Base-by-base conservation (phyloP, 1,140 invertebrate genomes). In the Harpegnathos saltator region DNA sequence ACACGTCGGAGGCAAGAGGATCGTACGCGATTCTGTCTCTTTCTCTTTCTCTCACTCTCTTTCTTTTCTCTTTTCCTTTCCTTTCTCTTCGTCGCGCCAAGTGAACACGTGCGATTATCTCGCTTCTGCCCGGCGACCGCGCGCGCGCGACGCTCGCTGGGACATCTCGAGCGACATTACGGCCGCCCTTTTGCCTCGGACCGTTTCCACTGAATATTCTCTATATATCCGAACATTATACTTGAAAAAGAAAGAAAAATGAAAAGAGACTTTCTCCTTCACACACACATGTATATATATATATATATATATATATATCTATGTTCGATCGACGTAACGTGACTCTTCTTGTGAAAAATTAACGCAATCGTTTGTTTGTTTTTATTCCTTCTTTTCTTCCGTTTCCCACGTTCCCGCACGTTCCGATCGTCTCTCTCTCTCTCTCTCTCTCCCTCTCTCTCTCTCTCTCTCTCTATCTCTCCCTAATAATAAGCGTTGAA, bases 171-270 rank as follows among this genome's bases (percentile, higher is more conserved):
- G 24, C 9, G 44, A 26, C 17, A 9, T 58, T 29, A 11, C 7
- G 17, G 56, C 19, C 52, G 65, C 66, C 50, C 74, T 56, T 24
- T 66, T 65, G 44, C 50, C 62, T 38, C 74, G 19, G 74, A 66
- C 22, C 17, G 5, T n/a, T 26, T 15, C 54, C 22, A 24, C 3
- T 54, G 22, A 74, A 26, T 58, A 44, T 26, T 44, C 38, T 52
- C 22, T 14, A 1, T 15, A 71, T 52, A 52, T 77, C 14, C 48
- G 54, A 29, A 66, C 63, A 63, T 33, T n/a, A 0, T 48, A 44
- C 29, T 48, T 59, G 14, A 14, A 29, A n/a, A 15, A 63, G 26
- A 24, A 12, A 29, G 9, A 14, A 15, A 75, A 56, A 38, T 5
- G 1, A 65, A 38, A 65, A 44, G 15, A n/a, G 3, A 12, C n/a